These are phyloP conservation scores for Furnarius figulus DNA, from an alignment of 2,113 vertebrate genomes.

Conservation along the genomic window DNA sequence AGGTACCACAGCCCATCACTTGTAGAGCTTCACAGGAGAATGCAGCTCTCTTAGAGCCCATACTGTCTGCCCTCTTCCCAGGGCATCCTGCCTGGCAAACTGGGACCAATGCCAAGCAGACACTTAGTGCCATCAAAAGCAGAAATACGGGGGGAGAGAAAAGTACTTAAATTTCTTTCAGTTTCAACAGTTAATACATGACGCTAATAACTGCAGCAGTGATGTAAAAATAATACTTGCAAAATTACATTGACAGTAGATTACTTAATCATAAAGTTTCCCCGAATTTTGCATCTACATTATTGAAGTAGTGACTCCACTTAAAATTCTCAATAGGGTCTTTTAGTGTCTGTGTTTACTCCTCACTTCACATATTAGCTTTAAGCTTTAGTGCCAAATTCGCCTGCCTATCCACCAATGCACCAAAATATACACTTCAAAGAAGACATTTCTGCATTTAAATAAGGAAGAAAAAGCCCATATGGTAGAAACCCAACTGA, in stretches of 20 bases:
- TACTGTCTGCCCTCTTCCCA: background rate
- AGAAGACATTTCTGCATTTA: background rate
- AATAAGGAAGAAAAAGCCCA: background rate
- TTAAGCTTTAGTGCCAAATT: background rate
- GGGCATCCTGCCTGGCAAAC: background rate
- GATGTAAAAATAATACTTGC: slow-evolving; percentile 23
- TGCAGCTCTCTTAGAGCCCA: background rate
- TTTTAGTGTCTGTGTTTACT: background rate
- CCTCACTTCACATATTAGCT: background rate
- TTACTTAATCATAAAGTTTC: background rate
- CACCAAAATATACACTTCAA: background rate
- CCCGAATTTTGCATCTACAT: background rate
- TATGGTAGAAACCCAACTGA: background rate
- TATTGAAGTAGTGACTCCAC: background rate
- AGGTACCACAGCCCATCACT: background rate
- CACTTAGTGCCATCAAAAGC: background rate
- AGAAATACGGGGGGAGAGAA: background rate
- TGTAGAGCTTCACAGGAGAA: background rate
- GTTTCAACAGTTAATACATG: background rate
- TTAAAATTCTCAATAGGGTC: background rate
- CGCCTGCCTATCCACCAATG: background rate
- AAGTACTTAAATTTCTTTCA: background rate
- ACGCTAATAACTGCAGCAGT: background rate
- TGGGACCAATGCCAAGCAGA: background rate
- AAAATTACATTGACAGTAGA: background rate